Conservation (phyloP, 2,113 vertebrate species). For the Macroglossus sobrinus region DNA sequence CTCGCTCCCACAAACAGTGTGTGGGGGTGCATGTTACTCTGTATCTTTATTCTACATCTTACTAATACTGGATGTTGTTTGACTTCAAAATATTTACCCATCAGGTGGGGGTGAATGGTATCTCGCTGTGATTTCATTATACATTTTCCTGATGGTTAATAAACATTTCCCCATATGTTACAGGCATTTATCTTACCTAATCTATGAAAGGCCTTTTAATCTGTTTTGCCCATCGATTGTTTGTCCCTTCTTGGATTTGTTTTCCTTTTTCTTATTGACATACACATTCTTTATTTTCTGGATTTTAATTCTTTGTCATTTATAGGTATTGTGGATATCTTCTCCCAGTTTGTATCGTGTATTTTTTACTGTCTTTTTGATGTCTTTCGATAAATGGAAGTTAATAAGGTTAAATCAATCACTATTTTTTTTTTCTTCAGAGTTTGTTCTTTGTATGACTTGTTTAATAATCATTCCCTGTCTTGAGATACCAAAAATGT, state of each 20-base stretch:
- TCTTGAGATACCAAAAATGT: not conserved
- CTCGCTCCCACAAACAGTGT: not conserved
- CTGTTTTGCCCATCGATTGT: not conserved
- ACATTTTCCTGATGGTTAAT: not conserved
- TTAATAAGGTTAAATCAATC: not conserved
- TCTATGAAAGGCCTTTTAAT: not conserved
- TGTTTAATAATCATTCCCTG: not conserved
- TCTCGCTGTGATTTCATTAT: not conserved
- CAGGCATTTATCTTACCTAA: not conserved
- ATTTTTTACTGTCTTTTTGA: not conserved
- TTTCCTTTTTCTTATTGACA: not conserved
- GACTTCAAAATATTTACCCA: not conserved
- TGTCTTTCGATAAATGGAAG: not conserved
- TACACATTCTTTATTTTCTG: not conserved
- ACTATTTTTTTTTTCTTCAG: not conserved
- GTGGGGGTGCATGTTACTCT: no score
- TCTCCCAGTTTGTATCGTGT: not conserved
- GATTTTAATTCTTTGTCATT: not conserved
- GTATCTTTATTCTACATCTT: not conserved
- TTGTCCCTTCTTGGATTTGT: not conserved
- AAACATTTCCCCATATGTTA: not conserved
- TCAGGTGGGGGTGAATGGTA: not conserved
- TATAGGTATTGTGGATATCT: not conserved
- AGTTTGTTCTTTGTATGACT: conserved; percentile 7
- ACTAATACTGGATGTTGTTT: not conserved